A percentile compares a stretch with the other conserved stretches of the same genome.
phyloP scores from a whole-genome alignment of 2,888 invertebrate genomes.

The Phasia obesa region DNA sequence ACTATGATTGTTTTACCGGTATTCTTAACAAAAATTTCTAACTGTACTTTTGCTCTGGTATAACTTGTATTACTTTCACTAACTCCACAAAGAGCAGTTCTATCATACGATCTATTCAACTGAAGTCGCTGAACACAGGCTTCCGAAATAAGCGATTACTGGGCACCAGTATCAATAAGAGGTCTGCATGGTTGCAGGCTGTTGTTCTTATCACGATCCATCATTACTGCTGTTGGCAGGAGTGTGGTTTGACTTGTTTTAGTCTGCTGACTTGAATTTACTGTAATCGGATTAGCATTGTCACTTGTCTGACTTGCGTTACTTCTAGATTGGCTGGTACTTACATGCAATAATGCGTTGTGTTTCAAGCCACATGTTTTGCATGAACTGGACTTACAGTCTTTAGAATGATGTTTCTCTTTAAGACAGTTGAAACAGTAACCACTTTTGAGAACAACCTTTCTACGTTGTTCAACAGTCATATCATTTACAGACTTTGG shows the following conservation, averaged over 20 bases:
- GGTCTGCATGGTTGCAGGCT: slow-evolving; percentile 58
- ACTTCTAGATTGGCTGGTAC: too few relatives aligned
- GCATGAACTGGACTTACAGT: slow-evolving; percentile 48
- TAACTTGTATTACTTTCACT: slow-evolving; percentile 25
- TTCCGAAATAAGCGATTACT: slow-evolving; percentile 62
- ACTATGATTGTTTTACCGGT: slow-evolving; percentile 1
- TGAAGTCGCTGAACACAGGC: slow-evolving; percentile 52
- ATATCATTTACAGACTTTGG: slow-evolving; percentile 19
- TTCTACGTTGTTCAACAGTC: slow-evolving; percentile 11
- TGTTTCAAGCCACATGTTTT: slow-evolving; percentile 47
- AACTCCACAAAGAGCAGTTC: neutral
- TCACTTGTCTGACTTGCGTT: slow-evolving; percentile 14
- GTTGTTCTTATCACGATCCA: too few relatives aligned
- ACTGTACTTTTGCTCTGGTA: slow-evolving; percentile 49
- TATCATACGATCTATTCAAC: slow-evolving; percentile 45
- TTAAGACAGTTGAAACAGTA: slow-evolving; percentile 61
- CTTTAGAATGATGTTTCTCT: slow-evolving; percentile 40
- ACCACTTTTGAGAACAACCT: slow-evolving; percentile 21
- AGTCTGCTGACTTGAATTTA: slow-evolving; percentile 6
- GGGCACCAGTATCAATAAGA: slow-evolving; percentile 57
- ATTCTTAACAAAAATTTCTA: slow-evolving; percentile 19
- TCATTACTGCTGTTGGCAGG: slow-evolving; percentile 44
- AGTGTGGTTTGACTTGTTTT: slow-evolving; percentile 22
- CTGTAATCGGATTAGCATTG: neutral
- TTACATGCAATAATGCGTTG: too few relatives aligned